A percentile compares a stretch with the other conserved stretches of the same genome.
These are phyloP conservation scores for Spilogale gracilis DNA, from an alignment of 2,113 vertebrate genomes.

Conservation along the genomic window DNA sequence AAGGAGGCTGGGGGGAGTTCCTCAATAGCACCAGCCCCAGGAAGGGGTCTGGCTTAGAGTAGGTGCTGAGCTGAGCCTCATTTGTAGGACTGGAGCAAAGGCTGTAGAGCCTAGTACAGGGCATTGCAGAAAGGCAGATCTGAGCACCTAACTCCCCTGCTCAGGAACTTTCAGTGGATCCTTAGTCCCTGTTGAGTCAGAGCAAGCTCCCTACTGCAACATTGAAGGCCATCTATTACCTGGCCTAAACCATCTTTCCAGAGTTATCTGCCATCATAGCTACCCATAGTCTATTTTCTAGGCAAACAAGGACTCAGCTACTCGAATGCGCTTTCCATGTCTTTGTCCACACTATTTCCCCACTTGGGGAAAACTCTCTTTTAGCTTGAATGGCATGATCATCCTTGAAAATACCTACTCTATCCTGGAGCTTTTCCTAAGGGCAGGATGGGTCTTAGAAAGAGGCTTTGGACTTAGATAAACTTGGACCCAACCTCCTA, in stretches of 20 bases:
- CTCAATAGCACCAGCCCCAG: background rate
- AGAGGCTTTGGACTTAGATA: background rate
- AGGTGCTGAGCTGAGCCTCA: background rate
- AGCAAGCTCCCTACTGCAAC: background rate
- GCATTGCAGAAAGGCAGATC: background rate
- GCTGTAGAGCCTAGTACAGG: background rate
- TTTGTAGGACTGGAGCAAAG: background rate
- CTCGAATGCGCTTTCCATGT: background rate
- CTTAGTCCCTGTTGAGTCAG: background rate
- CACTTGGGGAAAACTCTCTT: background rate
- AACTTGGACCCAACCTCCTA: background rate
- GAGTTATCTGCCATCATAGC: background rate
- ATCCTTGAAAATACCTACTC: background rate
- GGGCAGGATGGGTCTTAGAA: background rate
- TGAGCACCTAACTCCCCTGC: background rate
- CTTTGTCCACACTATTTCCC: background rate
- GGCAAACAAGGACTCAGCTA: background rate
- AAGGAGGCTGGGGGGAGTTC: constrained; percentile 65
- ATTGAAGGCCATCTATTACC: background rate
- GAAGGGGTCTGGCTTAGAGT: background rate
- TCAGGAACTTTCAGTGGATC: constrained; percentile 12
- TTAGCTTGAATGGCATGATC: background rate
- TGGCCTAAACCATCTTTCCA: background rate
- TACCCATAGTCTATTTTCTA: background rate
- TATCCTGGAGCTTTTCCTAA: background rate